These are phyloP conservation scores for Erythrolamprus reginae DNA, from an alignment of 2,113 vertebrate genomes.

Conservation along the genomic window DNA sequence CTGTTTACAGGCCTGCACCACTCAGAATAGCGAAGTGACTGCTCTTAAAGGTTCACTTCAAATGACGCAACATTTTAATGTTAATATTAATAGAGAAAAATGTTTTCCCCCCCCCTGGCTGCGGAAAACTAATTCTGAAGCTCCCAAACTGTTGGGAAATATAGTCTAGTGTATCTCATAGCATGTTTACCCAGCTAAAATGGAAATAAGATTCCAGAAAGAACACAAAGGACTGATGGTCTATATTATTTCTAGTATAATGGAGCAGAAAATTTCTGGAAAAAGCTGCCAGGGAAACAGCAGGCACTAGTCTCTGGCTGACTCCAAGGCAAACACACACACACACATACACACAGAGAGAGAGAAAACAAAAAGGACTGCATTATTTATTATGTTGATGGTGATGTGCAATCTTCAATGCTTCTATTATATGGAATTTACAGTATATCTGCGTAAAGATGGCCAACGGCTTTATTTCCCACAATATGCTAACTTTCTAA, in stretches of 20 bases:
- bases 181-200: not conserved
- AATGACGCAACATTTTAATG: not conserved
- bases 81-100: not conserved
- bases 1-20: not conserved
- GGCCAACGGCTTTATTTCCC: not conserved
- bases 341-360: not conserved
- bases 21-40: not conserved
- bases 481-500: not conserved
- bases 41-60: not conserved
- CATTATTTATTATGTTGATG: not conserved
- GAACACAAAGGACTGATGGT: not conserved
- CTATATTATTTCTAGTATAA: not conserved
- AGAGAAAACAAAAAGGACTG: not conserved
- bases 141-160: not conserved
- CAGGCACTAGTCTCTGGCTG: not conserved
- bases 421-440: not conserved
- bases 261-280: not conserved
- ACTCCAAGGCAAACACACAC: not conserved
- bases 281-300: not conserved
- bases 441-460: not conserved
- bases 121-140: not conserved
- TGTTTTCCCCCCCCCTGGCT: not conserved
- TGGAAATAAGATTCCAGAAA: not conserved
- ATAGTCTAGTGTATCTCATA: not conserved
- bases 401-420: not conserved